Base-by-base conservation (phyloP, 1,140 invertebrate genomes). In the Oncopeltus fasciatus region DNA sequence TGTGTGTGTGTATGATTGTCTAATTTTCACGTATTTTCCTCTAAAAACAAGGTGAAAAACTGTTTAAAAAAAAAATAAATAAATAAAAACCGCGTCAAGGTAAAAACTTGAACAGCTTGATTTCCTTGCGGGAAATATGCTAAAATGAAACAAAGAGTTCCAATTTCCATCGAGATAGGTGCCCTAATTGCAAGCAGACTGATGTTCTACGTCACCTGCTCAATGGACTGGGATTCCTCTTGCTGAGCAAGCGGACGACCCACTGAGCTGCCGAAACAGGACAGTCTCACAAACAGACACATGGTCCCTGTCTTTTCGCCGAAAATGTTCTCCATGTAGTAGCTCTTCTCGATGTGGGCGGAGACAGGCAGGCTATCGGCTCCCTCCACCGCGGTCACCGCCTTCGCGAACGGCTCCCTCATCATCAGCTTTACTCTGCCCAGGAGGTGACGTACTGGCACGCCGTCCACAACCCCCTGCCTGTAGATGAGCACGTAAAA, bases 221-320 rank as follows among this genome's bases (percentile, higher is more conserved):
- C n/a, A n/a, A n/a, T n/a, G n/a, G 5, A 8, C 31, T 38, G 5
- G 31, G 31, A 38, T 38, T 8, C 5, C 31, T 38, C 5, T 5
- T 38, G 31, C 31, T 38, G 31, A n/a, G n/a, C n/a, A n/a, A n/a
- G 31, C 5, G 31, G 14, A 38, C 5, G 31, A 38, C 31, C 14
- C 5, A 38, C 5, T 8, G 31, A 38, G 16, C 26, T 57, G 5
- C 63, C 63, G 20, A 64, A 64, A 60, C 63, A 64, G 11, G 43
- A 60, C 18, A 64, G 46, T 16, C 57, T 49, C 11, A 64, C 11
- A 46, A 59, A 57, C n/a, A 64, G 27, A 9, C 18, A 18, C 16
- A 64, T 31, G 2, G 24, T 3, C 8, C 63, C 63, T 14, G 49
- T 24, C 31, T 27, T 20, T 9, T 64, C 47, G 14, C 57, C 57